phyloP scores from a whole-genome alignment of 2,797 vertebrate species.

The Clamator glandarius region DNA sequence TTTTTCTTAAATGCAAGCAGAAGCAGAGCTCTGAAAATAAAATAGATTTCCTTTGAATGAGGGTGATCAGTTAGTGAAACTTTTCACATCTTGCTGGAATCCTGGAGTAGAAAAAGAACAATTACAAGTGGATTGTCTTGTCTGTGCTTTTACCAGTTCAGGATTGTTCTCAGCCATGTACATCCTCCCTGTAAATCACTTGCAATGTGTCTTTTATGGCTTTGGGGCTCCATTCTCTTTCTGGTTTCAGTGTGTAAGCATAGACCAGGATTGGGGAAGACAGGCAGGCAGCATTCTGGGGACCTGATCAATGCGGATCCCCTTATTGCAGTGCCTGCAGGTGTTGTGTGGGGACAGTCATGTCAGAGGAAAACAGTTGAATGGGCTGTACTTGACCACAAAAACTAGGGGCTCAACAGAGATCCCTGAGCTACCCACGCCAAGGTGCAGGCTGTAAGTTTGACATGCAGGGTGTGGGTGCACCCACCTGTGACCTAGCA shows the following conservation, averaged over 20 bases:
- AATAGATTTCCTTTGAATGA: not conserved
- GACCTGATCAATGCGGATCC: not conserved
- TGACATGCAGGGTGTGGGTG: accelerated
- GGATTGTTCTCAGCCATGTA: not conserved
- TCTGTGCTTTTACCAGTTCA: not conserved
- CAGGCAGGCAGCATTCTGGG: not conserved
- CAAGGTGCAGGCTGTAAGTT: not conserved
- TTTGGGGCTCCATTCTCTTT: not conserved
- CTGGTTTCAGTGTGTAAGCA: not conserved
- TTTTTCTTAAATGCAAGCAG: not conserved
- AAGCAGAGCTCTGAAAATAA: not conserved
- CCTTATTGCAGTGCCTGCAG: accelerated
- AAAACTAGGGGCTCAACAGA: not conserved
- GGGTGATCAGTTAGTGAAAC: not conserved
- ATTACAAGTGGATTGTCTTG: accelerated
- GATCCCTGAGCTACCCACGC: accelerated
- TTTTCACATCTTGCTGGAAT: not conserved
- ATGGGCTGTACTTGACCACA: not conserved
- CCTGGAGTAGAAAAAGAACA: not conserved
- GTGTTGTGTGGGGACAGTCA: not conserved
- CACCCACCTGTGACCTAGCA: not conserved
- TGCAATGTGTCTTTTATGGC: not conserved
- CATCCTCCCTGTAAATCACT: not conserved
- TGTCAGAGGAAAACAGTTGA: not conserved
- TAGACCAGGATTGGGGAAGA: not conserved